Conservation (phyloP, 2,113 vertebrate species). For the Myotis davidii region DNA sequence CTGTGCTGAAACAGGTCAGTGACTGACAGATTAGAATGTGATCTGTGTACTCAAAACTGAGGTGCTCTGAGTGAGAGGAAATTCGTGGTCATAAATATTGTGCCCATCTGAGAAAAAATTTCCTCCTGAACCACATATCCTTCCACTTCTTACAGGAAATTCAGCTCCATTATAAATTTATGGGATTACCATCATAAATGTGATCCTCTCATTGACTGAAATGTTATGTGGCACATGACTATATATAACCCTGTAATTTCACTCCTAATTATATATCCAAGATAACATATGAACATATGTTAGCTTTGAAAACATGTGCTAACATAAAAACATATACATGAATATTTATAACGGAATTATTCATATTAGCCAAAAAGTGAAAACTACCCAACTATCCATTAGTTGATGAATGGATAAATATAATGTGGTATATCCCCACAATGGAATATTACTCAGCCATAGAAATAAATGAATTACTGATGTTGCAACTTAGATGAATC, state of each 20-base stretch:
- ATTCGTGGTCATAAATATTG: neutral
- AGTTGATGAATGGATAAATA: neutral
- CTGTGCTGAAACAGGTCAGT: neutral
- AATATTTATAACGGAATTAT: slow-evolving; percentile 10
- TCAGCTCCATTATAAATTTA: neutral
- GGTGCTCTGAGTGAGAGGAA: neutral
- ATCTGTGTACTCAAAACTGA: neutral
- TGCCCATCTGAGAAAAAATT: neutral
- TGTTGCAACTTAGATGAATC: neutral
- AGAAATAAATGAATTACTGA: neutral
- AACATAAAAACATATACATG: neutral
- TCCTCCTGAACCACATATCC: neutral
- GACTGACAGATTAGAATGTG: neutral
- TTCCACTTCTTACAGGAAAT: neutral
- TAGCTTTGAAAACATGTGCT: neutral
- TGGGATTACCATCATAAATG: neutral
- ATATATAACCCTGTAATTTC: neutral
- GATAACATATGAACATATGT: neutral
- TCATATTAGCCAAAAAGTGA: neutral
- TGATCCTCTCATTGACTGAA: neutral
- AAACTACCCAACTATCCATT: neutral
- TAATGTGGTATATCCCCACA: neutral
- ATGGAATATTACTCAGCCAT: neutral
- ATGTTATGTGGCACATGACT: neutral
- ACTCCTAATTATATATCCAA: neutral